phyloP scores from a whole-genome alignment of 1,140 invertebrate genomes.

The Whitmania pigra region DNA sequence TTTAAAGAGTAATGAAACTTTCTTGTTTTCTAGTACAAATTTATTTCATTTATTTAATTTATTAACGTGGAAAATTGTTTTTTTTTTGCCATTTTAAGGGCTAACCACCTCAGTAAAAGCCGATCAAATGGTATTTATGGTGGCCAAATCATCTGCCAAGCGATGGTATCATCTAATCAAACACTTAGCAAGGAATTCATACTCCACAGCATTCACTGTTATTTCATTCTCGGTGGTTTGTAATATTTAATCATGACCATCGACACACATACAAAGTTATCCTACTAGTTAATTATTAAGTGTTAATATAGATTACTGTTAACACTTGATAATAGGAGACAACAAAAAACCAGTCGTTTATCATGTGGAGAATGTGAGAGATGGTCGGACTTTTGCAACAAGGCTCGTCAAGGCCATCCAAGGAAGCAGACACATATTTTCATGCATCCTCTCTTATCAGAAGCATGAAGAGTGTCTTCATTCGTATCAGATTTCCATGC shows the following conservation, averaged over 20 bases:
- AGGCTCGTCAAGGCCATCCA: conserved; percentile 39
- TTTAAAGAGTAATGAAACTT: background rate
- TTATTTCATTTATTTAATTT: background rate
- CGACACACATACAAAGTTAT: background rate
- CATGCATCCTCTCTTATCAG: conserved; percentile 40
- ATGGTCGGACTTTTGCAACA: conserved; percentile 37
- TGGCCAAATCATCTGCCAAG: conserved; percentile 39
- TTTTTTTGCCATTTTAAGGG: background rate
- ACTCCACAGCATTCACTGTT: conserved; percentile 37
- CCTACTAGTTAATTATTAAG: background rate
- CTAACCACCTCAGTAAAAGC: conserved; percentile 12
- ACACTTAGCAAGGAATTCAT: conserved; percentile 32
- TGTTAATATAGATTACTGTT: background rate
- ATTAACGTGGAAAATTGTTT: background rate
- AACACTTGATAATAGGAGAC: conserved; percentile 30
- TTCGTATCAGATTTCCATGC: conserved; percentile 33
- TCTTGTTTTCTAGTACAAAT: background rate
- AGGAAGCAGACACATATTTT: conserved; percentile 35
- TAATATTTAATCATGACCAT: background rate
- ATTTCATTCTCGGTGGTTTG: conserved; percentile 35
- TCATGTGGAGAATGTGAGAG: conserved; percentile 37
- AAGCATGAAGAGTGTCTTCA: conserved; percentile 32
- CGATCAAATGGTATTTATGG: conserved; percentile 32
- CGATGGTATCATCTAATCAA: conserved; percentile 35
- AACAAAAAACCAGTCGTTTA: conserved; percentile 37